phyloP scores from a whole-genome alignment of 2,888 invertebrate species.

The Caenorhabditis japonica region DNA sequence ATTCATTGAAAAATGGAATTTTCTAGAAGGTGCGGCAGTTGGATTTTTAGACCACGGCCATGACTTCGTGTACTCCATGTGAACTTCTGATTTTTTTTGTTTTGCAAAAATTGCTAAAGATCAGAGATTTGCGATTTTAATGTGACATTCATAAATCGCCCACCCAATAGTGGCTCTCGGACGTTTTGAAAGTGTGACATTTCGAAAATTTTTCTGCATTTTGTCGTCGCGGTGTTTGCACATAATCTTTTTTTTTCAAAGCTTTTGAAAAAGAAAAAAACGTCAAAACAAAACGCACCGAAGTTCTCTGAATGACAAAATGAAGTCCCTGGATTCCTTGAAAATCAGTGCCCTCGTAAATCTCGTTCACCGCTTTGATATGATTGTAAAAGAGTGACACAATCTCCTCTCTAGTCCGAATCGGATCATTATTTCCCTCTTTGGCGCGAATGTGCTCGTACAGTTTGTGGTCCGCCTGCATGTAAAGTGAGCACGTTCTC shows the following conservation, averaged over 20 bases:
- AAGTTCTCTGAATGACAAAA: conserved; percentile 92
- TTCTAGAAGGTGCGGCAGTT: no score
- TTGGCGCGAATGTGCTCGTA: conserved; percentile 91
- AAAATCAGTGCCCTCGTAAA: conserved; percentile 93
- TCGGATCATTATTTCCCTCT: conserved; percentile 75
- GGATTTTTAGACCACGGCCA: no score
- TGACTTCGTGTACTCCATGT: no score
- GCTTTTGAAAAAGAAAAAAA: conserved; percentile 7
- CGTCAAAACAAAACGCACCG: conserved; percentile 80
- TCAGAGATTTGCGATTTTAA: no score
- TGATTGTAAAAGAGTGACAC: conserved; percentile 96
- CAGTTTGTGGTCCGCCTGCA: conserved; percentile 97
- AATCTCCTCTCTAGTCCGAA: conserved; percentile 91
- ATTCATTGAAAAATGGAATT: no score
- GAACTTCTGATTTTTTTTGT: no score
- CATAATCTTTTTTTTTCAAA: conserved; percentile 4
- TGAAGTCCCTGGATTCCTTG: conserved; percentile 95
- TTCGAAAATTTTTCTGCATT: background rate
- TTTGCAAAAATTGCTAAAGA: no score
- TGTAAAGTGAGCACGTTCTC: conserved; percentile 78
- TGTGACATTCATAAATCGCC: no score
- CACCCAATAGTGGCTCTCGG: no score
- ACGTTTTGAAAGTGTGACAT: no score
- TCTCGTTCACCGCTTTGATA: conserved; percentile 97
- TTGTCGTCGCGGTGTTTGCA: no score